phyloP scores from a whole-genome alignment of 2,888 invertebrate genomes.

The Strigamia transsilvanica region DNA sequence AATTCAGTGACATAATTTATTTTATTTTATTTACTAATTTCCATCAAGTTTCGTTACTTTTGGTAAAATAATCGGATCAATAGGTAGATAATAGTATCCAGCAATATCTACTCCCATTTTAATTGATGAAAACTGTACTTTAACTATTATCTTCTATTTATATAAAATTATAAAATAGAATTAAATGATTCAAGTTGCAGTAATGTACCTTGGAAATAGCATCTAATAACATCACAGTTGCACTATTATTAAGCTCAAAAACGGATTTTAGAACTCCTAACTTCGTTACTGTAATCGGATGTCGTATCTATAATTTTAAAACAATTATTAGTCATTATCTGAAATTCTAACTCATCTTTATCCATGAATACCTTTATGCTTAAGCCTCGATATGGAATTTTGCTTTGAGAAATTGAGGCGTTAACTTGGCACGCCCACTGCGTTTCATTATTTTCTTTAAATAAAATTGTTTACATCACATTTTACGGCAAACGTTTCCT shows the following conservation, averaged over 20 bases:
- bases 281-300: slow-evolving; percentile 44
- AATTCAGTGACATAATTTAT: background rate
- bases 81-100: slow-evolving; percentile 52
- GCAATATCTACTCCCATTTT: slow-evolving; percentile 42
- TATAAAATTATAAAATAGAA: background rate
- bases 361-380: background rate
- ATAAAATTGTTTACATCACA: background rate
- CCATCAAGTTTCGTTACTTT: slow-evolving; percentile 13
- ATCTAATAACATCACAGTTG: background rate
- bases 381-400: background rate
- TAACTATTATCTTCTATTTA: background rate
- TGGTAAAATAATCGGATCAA: slow-evolving; percentile 53
- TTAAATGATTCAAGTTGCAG: background rate
- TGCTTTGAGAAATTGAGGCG: background rate
- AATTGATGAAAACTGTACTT: slow-evolving; percentile 25
- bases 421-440: background rate
- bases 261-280: background rate
- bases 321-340: background rate
- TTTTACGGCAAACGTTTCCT: background rate
- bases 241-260: background rate
- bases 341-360: background rate
- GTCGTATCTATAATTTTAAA: background rate
- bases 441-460: background rate
- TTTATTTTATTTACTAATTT: too few relatives aligned
- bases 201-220: background rate